Conservation (phyloP, 2,888 invertebrate genomes). For the Carcina quercana region DNA sequence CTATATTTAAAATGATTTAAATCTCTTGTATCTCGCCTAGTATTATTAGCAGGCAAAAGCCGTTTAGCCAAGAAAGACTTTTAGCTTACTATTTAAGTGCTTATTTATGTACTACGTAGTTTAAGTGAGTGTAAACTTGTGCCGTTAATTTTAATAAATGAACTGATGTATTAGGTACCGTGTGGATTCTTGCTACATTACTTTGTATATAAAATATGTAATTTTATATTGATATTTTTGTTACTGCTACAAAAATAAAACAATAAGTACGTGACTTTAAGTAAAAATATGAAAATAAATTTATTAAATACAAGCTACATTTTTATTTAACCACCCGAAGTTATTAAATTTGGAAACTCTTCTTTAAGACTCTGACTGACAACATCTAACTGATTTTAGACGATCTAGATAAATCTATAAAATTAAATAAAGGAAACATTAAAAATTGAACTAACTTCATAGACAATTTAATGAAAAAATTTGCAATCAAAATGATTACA, state of each 20-base stretch:
- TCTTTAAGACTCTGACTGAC: no score
- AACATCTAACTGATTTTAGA: no score
- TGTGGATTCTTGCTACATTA: constrained; percentile 39
- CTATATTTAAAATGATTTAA: constrained; percentile 9
- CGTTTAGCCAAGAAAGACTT: constrained; percentile 66
- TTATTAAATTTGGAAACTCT: no score
- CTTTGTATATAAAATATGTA: constrained; percentile 35
- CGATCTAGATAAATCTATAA: no score
- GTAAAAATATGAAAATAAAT: constrained; percentile 41
- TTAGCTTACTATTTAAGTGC: constrained; percentile 51
- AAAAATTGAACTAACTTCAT: no score
- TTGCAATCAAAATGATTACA: no score
- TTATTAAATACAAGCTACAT: constrained; percentile 25
- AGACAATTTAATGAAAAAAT: no score
- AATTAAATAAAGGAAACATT: no score
- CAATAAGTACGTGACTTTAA: constrained; percentile 41
- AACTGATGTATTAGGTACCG: constrained; percentile 41
- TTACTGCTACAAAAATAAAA: constrained; percentile 35
- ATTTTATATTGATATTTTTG: constrained; percentile 39
- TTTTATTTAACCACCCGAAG: background rate
- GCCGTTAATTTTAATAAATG: constrained; percentile 55
- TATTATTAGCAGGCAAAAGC: constrained; percentile 56
- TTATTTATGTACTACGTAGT: constrained; percentile 52
- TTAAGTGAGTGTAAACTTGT: constrained; percentile 37
- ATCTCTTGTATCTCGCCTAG: constrained; percentile 34